Percentiles rank a stretch among this genome's conserved stretches.
These are phyloP conservation scores for Verasper variegatus DNA, from an alignment of 2,113 vertebrate genomes.

Conservation along the genomic window DNA sequence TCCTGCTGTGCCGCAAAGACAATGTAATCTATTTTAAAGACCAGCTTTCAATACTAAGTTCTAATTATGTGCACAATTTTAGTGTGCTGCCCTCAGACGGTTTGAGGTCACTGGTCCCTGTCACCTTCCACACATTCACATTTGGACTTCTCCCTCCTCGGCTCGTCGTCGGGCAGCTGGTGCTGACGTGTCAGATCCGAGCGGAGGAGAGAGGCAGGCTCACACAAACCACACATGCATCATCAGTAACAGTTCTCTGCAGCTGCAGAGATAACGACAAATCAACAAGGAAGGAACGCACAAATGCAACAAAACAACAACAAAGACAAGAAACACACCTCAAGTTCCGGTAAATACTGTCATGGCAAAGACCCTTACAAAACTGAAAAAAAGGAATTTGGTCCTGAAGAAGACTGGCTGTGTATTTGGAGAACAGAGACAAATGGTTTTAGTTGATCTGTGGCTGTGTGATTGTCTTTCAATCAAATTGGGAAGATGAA, in stretches of 20 bases:
- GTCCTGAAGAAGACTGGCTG: constrained; percentile 46
- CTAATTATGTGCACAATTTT: constrained; percentile 67
- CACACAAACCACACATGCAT: constrained; percentile 52
- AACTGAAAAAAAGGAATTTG: constrained; percentile 38
- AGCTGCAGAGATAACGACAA: constrained; percentile 58
- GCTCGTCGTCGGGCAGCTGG: constrained; percentile 51
- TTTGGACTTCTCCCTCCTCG: constrained; percentile 59
- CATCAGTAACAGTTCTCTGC: constrained; percentile 51
- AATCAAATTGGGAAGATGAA: constrained; percentile 5
- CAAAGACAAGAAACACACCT: constrained; percentile 15
- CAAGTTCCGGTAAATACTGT: constrained; percentile 72
- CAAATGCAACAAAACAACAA: constrained; percentile 10
- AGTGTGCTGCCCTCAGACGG: constrained; percentile 56
- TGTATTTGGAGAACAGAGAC: constrained; percentile 13
- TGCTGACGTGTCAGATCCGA: constrained; percentile 67
- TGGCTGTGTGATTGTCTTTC: constrained; percentile 12
- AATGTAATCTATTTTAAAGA: constrained; percentile 52
- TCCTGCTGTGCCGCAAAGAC: constrained; percentile 42
- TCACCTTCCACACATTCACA: constrained; percentile 68
- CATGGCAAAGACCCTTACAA: constrained; percentile 28
- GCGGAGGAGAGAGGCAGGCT: constrained; percentile 51
- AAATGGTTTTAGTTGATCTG: constrained; percentile 7
- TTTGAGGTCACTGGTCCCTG: constrained; percentile 55
- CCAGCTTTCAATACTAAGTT: constrained; percentile 49
- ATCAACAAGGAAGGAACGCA: constrained; percentile 28